Evolutionary conservation across 2,888 invertebrate genomes (phyloP).

Genomic region (Agrilus mali): DNA sequence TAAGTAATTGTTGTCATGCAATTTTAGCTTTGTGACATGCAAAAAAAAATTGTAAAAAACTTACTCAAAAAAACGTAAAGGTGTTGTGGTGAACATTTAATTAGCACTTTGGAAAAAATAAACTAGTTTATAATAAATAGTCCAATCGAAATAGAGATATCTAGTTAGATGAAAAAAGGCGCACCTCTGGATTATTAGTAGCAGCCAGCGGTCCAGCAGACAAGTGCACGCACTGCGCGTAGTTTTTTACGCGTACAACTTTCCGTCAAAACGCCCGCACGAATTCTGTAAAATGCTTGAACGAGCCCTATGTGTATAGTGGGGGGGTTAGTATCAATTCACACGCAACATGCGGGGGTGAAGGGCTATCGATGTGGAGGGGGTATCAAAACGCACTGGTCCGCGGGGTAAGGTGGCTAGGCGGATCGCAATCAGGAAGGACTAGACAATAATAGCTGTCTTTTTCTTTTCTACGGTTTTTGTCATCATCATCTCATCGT

Average conservation of each 20-base stretch:
- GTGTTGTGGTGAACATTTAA: too few relatives aligned
- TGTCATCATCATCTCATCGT: conserved; percentile 7
- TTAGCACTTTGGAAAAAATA: too few relatives aligned
- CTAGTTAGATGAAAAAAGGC: too few relatives aligned
- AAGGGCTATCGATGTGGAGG: conserved; percentile 20
- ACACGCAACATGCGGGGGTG: conserved; percentile 30
- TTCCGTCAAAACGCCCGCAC: conserved; percentile 34
- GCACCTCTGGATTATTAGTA: too few relatives aligned
- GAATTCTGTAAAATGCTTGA: conserved; percentile 33
- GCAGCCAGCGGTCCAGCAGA: conserved; percentile 6
- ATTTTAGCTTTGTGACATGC: too few relatives aligned
- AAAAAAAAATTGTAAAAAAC: too few relatives aligned
- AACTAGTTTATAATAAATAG: too few relatives aligned
- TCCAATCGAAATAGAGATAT: too few relatives aligned
- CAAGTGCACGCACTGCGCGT: conserved; percentile 17
- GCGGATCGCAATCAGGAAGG: conserved; percentile 16
- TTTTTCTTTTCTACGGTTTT: conserved; percentile 13
- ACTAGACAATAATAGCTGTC: conserved; percentile 16
- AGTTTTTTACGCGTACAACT: conserved; percentile 23
- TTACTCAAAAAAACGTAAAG: too few relatives aligned
- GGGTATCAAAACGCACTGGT: conserved; percentile 17
- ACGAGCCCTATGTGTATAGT: conserved; percentile 27
- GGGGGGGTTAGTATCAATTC: conserved; percentile 24
- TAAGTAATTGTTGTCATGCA: too few relatives aligned
- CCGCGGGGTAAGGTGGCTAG: conserved; percentile 27